phyloP scores from a whole-genome alignment of 2,888 invertebrate species.

The Panzeria rudis region DNA sequence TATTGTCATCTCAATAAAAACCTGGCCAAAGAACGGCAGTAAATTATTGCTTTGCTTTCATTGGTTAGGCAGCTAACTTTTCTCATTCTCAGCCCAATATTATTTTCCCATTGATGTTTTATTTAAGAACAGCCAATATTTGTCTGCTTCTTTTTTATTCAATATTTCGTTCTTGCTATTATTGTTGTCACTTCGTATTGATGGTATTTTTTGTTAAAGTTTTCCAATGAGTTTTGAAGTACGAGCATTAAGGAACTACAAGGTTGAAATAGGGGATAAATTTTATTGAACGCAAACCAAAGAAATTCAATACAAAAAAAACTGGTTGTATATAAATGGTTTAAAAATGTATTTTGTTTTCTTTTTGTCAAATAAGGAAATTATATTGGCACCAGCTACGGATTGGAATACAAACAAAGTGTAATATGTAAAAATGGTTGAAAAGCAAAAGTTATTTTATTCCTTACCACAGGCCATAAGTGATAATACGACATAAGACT shows the following conservation, averaged over 20 bases:
- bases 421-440: neutral
- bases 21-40: neutral
- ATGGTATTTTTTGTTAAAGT: neutral
- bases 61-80: neutral
- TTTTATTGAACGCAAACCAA: neutral
- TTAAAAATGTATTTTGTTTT: neutral
- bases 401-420: too few species aligned
- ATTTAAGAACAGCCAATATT: neutral
- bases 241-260: neutral
- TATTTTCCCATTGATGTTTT: neutral
- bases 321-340: neutral
- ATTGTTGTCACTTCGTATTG: neutral
- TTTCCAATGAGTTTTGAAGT: neutral
- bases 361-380: neutral
- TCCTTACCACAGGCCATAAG: neutral
- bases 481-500: neutral
- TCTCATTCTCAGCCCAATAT: neutral
- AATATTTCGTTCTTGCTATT: neutral
- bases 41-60: neutral
- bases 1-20: neutral
- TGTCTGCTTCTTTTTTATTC: neutral
- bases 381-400: neutral
- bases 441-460: neutral
- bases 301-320: too few species aligned
- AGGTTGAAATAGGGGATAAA: neutral